Evolutionary conservation across 2,888 invertebrate genomes (phyloP).

Genomic region (Megastigmus dorsalis): DNA sequence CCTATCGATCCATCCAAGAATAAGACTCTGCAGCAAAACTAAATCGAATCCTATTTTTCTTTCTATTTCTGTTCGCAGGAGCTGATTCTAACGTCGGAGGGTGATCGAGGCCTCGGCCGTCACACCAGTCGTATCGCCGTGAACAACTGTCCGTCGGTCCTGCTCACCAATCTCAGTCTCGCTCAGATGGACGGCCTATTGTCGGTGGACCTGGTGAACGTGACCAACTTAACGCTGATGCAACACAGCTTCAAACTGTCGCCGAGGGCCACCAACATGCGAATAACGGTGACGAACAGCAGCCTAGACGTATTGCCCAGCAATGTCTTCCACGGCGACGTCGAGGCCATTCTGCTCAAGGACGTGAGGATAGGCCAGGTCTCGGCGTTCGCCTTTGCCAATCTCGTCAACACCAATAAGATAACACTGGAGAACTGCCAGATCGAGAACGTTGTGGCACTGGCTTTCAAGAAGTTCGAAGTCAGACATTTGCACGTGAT

Average conservation of each 20-base stretch:
- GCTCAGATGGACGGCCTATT: slow-evolving; percentile 79
- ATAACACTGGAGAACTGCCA: slow-evolving; percentile 80
- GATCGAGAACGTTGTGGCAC: slow-evolving; percentile 79
- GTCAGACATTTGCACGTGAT: slow-evolving; percentile 80
- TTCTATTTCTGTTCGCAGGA: slow-evolving; percentile 74
- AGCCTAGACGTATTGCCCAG: slow-evolving; percentile 75
- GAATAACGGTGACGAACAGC: slow-evolving; percentile 74
- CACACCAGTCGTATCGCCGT: slow-evolving; percentile 80
- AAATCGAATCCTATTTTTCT: slow-evolving; percentile 28
- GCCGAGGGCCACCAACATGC: slow-evolving; percentile 59
- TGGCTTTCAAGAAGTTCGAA: slow-evolving; percentile 88
- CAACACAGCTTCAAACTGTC: slow-evolving; percentile 69
- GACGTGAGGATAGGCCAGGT: slow-evolving; percentile 79
- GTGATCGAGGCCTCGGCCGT: slow-evolving; percentile 70
- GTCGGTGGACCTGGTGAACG: slow-evolving; percentile 79
- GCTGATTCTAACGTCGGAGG: slow-evolving; percentile 74
- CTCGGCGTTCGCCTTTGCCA: slow-evolving; percentile 85
- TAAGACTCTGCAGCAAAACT: neutral
- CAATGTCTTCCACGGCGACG: slow-evolving; percentile 82
- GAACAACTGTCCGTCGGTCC: slow-evolving; percentile 78
- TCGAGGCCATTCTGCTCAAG: slow-evolving; percentile 81
- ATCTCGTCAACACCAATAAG: slow-evolving; percentile 80
- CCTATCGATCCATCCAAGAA: neutral
- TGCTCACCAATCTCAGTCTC: slow-evolving; percentile 74
- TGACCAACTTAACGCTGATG: slow-evolving; percentile 79